phyloP scores from a whole-genome alignment of 2,888 invertebrate genomes.

The Dolomedes plantarius region DNA sequence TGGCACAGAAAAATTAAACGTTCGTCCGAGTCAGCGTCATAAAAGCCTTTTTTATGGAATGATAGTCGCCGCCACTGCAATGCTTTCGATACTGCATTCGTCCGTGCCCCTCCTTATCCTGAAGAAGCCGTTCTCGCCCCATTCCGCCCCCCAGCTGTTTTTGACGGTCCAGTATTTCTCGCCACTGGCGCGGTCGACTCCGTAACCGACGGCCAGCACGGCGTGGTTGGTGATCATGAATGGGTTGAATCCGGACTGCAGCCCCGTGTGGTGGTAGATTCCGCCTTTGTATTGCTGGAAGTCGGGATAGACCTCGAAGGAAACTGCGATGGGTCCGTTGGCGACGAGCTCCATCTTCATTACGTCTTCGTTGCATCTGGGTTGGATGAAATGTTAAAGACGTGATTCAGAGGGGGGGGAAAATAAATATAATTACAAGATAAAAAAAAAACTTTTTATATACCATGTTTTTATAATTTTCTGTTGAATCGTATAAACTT shows the following conservation, averaged over 20 bases:
- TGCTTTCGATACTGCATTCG: conserved; percentile 72
- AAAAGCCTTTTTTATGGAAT: conserved; percentile 65
- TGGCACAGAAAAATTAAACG: too few species aligned
- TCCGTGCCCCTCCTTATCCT: conserved; percentile 74
- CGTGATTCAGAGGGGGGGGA: background rate
- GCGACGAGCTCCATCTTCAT: conserved; percentile 78
- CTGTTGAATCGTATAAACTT: too few species aligned
- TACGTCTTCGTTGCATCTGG: conserved; percentile 78
- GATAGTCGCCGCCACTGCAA: conserved; percentile 70
- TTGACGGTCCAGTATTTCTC: conserved; percentile 75
- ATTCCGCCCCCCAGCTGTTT: conserved; percentile 75
- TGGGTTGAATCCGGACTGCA: conserved; percentile 75
- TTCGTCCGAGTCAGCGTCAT: too few species aligned
- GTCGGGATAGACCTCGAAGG: conserved; percentile 78
- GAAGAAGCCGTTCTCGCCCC: conserved; percentile 76
- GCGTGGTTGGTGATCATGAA: conserved; percentile 77
- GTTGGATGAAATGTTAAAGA: conserved; percentile 24
- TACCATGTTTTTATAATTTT: too few species aligned
- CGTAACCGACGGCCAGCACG: conserved; percentile 78
- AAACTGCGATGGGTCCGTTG: conserved; percentile 78
- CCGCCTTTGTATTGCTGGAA: conserved; percentile 77
- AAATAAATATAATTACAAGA: too few species aligned
- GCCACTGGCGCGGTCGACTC: conserved; percentile 75
- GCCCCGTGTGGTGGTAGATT: conserved; percentile 78
- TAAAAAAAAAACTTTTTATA: too few species aligned